Base-by-base conservation (phyloP, 2,797 vertebrate genomes). In the Notolabrus celidotus region DNA sequence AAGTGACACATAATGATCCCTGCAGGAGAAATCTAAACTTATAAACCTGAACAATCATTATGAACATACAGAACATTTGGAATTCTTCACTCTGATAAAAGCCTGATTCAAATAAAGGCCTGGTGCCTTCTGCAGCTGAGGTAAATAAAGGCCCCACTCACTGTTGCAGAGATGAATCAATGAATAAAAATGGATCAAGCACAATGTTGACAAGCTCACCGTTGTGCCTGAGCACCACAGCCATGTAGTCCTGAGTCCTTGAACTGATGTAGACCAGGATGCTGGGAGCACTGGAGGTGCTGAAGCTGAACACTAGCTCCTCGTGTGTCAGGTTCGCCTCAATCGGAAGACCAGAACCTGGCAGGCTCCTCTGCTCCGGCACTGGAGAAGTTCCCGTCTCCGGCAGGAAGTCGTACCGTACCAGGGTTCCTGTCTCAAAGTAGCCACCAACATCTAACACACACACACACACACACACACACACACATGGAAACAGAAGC, bases 391-490 rank as follows among this genome's bases (percentile, higher is more conserved):
- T 15, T 10, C 72, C 80, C 1, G 53, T 74, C 46, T 94, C 92
- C 0, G 90, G 69, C 85, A 93, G 91, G 87, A 99, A 97, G 90
- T 97, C 96, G 9, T 98, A 99, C 3, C 96, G 95, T 34, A 99
- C 96, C 93, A 96, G 93, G 17, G 96, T 97, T 6, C 96, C 97
- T 15, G 96, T 96, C 89, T 99, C 97, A 80, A 99, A 99, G 90
- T 97, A 99, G 0, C 96, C 97, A 0, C 98, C 98, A 0, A 99
- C 96, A 77, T 99, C 98, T 99, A 54, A 46, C 3, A 52, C 3
- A 29, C 34, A 68, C 5, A 51, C 14, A 41, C 11, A 47, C 0
- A 29, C 20, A 74, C n/a, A 53, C 53, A 52, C 16, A 33, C 2
- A 43, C 12, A 61, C n/a, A 1, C 38, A 3, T 52, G n/a, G 22